Percentiles rank a stretch among this genome's conserved stretches.
Evolutionary conservation across 2,113 vertebrate genomes (phyloP).

Genomic region (Mellivora capensis): DNA sequence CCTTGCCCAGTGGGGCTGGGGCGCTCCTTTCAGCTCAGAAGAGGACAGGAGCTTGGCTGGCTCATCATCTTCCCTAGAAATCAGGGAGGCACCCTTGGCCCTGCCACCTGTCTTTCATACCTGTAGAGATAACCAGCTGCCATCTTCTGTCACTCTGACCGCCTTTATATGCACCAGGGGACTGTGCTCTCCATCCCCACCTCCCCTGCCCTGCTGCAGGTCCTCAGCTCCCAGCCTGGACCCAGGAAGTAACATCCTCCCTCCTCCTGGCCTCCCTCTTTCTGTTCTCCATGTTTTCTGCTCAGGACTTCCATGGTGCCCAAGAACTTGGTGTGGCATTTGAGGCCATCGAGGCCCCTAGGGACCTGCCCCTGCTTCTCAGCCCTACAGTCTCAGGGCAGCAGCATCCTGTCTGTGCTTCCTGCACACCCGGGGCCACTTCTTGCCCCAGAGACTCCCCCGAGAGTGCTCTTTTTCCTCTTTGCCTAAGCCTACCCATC

Average conservation of each 20-base stretch:
- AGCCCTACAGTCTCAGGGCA: neutral
- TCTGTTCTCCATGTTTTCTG: neutral
- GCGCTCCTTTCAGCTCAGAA: neutral
- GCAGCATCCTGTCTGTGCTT: neutral
- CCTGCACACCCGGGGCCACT: neutral
- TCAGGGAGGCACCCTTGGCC: neutral
- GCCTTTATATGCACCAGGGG: accelerated
- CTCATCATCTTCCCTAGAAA: neutral
- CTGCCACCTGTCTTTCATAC: accelerated
- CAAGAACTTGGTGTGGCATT: neutral
- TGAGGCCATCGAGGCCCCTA: neutral
- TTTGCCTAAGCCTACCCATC: neutral
- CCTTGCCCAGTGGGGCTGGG: accelerated
- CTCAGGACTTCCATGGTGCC: neutral
- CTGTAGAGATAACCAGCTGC: accelerated
- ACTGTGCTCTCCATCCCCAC: neutral
- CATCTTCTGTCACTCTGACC: neutral
- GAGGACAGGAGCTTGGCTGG: neutral
- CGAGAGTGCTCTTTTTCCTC: neutral
- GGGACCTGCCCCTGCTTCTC: accelerated
- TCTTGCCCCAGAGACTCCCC: neutral
- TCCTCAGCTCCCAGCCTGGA: accelerated
- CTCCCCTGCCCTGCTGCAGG: accelerated
- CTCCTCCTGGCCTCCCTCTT: neutral
- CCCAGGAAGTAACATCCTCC: accelerated